Base-by-base conservation (phyloP, 2,888 invertebrate genomes). In the Drosophila pegasa region DNA sequence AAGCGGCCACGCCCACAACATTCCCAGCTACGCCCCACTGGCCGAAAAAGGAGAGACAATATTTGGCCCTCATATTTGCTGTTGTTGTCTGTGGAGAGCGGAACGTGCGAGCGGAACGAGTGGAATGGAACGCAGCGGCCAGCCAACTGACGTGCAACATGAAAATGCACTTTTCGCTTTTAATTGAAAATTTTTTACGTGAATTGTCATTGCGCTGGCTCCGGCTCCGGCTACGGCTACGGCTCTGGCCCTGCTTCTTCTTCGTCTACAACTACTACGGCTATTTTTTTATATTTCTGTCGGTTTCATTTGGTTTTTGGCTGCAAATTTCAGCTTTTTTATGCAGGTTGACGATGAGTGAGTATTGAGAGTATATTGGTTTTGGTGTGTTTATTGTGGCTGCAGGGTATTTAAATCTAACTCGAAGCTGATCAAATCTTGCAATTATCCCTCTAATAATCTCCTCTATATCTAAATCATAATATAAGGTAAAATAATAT, bases 81-180 rank as follows among this genome's bases (percentile, higher is more conserved):
- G 38, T 20, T 38, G 10, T 10, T 12, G 18, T 18, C 5, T 68
- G 16, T 12, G 27, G 45, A n/a, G n/a, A n/a, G n/a, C n/a, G n/a
- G n/a, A 45, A 29, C 43, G 43, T n/a, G 43, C 31, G 48, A 33
- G 27, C 27, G 38, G 18, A 29, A 27, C 37, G 22, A 45, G 47
- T 54, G 22, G 47, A 14, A 38, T 18, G 31, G 16, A 43, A 22
- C 12, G 20, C 58, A 57, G 51, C 69, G 60, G 65, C 65, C 59
- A 18, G 66, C 59, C 56, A 70, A 78, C 72, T 87, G 89, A 87
- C 85, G 76, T 85, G 73, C 80, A 78, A 87, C 87, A 87, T 87
- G 87, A 86, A 89, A 89, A 87, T 89, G 89, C 89, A 87, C 89
- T 87, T 89, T 87, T 79, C 82, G 65, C 77, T 86, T 88, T 84